phyloP scores from a whole-genome alignment of 1,140 invertebrate species.

The Bombus soroeensis region DNA sequence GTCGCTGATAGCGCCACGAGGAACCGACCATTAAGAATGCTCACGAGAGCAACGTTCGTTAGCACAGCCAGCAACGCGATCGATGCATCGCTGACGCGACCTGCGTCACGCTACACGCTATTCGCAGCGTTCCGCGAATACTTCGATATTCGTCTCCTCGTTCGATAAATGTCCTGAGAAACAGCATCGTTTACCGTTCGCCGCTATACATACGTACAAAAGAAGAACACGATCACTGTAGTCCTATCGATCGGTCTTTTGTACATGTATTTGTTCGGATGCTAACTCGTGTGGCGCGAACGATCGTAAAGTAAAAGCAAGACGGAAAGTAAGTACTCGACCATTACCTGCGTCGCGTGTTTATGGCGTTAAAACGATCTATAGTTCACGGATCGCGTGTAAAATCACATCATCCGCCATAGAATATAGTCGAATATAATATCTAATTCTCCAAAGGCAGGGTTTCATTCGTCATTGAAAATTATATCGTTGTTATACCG shows the following conservation, averaged over 20 bases:
- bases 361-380: constrained; percentile 1
- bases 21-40: constrained; percentile 57
- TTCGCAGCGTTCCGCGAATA: not conserved
- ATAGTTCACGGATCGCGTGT: not conserved
- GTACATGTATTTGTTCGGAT: not conserved
- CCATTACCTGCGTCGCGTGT: not conserved
- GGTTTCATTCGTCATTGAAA: not conserved
- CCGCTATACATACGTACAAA: not conserved
- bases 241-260: not conserved
- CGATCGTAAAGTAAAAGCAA: not conserved
- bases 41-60: constrained; percentile 61
- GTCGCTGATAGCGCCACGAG: constrained; percentile 53
- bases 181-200: not conserved
- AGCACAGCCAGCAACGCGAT: constrained; percentile 13
- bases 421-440: not conserved
- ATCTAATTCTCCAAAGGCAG: not conserved
- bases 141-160: not conserved
- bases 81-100: constrained; percentile 17
- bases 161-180: not conserved
- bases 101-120: constrained; percentile 28
- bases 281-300: not conserved
- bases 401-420: not conserved
- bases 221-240: not conserved
- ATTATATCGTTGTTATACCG: not conserved
- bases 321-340: not conserved